Conservation (phyloP, 2,113 vertebrate species). For the Aptenodytes patagonicus region DNA sequence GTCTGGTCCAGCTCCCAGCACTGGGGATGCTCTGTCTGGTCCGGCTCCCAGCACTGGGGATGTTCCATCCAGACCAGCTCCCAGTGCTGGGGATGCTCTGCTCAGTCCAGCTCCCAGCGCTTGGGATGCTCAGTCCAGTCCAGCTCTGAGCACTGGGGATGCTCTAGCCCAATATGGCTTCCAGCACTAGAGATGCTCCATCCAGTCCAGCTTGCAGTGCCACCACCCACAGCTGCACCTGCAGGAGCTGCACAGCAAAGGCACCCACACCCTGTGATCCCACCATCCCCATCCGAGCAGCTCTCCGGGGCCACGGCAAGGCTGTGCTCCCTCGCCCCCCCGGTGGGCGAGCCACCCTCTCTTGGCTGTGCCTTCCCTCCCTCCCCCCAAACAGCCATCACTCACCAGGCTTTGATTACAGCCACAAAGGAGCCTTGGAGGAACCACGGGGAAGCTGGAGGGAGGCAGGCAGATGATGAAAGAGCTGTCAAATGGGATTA, state of each 20-base stretch:
- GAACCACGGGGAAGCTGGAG: conserved; percentile 48
- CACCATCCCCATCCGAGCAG: background rate
- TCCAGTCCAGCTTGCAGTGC: background rate
- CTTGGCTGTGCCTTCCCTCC: background rate
- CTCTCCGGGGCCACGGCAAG: rapidly evolving
- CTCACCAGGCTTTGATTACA: conserved; percentile 72
- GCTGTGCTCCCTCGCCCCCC: background rate
- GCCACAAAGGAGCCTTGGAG: conserved; percentile 70
- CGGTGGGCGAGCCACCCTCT: background rate
- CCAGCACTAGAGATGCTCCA: background rate
- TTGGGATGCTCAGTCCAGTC: no score
- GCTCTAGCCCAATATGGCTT: background rate
- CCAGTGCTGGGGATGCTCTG: background rate
- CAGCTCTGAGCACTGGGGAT: background rate
- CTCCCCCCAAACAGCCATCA: conserved; percentile 30
- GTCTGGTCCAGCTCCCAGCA: background rate
- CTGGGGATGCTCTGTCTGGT: background rate
- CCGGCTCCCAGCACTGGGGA: background rate
- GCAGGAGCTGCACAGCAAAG: background rate
- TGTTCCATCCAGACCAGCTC: background rate
- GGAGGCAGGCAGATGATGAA: conserved; percentile 67
- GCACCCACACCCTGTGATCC: background rate
- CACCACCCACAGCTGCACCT: background rate
- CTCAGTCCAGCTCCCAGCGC: background rate
- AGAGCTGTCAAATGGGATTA: conserved; percentile 74